Base-by-base conservation (phyloP, 2,113 vertebrate species). In the Centrocercus urophasianus region DNA sequence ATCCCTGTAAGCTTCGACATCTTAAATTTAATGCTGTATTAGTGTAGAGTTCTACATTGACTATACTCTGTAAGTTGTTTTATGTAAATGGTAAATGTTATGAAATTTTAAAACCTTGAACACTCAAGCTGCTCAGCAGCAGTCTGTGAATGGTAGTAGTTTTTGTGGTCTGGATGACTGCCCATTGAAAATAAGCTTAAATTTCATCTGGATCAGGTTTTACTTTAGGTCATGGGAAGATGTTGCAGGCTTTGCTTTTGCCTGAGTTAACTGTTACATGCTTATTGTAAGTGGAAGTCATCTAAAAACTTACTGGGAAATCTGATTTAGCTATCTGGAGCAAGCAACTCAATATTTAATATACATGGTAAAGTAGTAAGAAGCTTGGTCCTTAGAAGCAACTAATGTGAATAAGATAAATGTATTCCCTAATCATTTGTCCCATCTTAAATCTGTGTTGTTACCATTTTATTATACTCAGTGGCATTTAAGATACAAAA, bases 151-250 rank as follows among this genome's bases (percentile, higher is more conserved):
- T 54, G 32, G 89, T 93, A 80, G 93, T 91, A 89, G 88, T 64
- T 93, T 95, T 96, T 96, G 96, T 96, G 96, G 97, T 96, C 88
- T 97, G 96, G 96, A 96, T 54, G 32, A 34, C 27, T 79, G 96
- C 96, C 96, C 77, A 42, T 36, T 70, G 88, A 75, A 95, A 95
- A 93, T 90, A 89, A 78, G 93, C 65, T 96, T 91, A 88, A 38
- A 86, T 94, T 76, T 83, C 59, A 92, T 91, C 95, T 94, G 92
- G 34, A 84, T 59, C 85, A 83, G 65, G 75, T 86, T 95, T 48
- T 90, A 7, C 30, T 93, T 79, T 83, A 92, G 86, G 85, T 96
- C 77, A 78, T 70, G 94, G 87, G 95, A 97, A 97, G 89, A 83
- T 42, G n/a, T 78, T 91, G 69, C 61, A 88, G 89, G 34, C 63